Evolutionary conservation across 2,113 vertebrate species (phyloP).

Genomic region (Arenaria interpres): DNA sequence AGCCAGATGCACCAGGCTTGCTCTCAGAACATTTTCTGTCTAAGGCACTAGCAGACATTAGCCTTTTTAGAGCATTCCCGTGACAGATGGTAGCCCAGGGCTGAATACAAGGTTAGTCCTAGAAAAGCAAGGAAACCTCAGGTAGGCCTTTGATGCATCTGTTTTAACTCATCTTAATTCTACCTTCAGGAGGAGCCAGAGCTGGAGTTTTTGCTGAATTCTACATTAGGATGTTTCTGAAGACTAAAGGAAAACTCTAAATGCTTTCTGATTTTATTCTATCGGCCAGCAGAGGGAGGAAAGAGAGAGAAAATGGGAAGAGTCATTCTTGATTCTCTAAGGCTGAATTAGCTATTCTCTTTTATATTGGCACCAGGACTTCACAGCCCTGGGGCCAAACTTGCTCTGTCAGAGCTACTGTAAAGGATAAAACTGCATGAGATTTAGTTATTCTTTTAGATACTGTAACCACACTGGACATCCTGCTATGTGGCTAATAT

Average conservation of each 20-base stretch:
- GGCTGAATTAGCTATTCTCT: background rate
- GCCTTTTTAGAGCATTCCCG: background rate
- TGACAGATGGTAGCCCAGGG: background rate
- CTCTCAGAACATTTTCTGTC: background rate
- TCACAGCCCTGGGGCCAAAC: background rate
- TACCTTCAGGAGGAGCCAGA: background rate
- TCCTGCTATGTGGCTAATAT: background rate
- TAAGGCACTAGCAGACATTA: accelerated
- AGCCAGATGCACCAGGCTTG: background rate
- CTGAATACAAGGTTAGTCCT: background rate
- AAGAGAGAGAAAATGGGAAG: slow-evolving; percentile 21
- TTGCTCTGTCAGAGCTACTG: background rate
- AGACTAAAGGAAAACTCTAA: background rate
- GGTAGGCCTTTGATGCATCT: background rate
- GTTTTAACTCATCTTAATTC: background rate
- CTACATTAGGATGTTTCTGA: background rate
- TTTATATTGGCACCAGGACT: background rate
- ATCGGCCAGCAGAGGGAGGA: slow-evolving; percentile 11
- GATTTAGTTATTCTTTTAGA: background rate
- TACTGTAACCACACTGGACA: background rate
- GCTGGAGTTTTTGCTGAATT: background rate
- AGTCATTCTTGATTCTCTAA: background rate
- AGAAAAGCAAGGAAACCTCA: slow-evolving; percentile 63
- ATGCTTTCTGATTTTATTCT: background rate
- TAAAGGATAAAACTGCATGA: background rate